phyloP scores from a whole-genome alignment of 2,113 vertebrate genomes.

The Bos javanicus region DNA sequence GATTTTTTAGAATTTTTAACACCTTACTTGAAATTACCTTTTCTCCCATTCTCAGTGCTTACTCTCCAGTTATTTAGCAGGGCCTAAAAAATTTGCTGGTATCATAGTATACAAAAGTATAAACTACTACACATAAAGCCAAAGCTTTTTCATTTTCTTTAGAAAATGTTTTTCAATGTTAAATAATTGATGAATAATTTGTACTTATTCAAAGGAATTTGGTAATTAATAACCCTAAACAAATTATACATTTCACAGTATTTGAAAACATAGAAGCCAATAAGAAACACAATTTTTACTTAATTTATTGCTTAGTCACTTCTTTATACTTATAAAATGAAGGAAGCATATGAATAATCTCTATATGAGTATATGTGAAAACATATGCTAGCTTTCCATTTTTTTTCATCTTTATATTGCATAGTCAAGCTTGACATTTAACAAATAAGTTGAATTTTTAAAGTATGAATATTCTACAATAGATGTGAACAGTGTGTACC shows the following conservation, averaged over 20 bases:
- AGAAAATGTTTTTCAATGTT: not conserved
- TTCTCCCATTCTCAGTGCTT: not conserved
- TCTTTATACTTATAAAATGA: not conserved
- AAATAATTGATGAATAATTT: conserved; percentile 22
- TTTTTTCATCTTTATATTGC: not conserved
- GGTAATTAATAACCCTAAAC: not conserved
- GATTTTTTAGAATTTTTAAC: conserved; percentile 58
- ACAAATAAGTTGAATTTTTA: conserved; percentile 9
- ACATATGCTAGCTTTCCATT: not conserved
- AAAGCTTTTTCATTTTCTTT: not conserved
- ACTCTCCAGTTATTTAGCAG: not conserved
- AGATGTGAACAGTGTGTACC: not conserved
- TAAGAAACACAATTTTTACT: conserved; percentile 1
- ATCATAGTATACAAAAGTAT: not conserved
- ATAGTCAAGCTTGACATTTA: not conserved
- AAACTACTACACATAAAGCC: not conserved
- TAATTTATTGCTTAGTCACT: not conserved
- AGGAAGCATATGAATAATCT: not conserved
- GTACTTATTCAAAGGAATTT: not conserved
- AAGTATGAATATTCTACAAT: not conserved
- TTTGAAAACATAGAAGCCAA: not conserved
- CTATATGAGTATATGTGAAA: not conserved
- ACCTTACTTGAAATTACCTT: not conserved
- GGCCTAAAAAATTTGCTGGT: not conserved
- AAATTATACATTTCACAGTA: not conserved